Percentiles rank a stretch among this genome's conserved stretches.
These are phyloP conservation scores for Stegana nigrithorax DNA, from an alignment of 2,888 invertebrate species.

Conservation along the genomic window DNA sequence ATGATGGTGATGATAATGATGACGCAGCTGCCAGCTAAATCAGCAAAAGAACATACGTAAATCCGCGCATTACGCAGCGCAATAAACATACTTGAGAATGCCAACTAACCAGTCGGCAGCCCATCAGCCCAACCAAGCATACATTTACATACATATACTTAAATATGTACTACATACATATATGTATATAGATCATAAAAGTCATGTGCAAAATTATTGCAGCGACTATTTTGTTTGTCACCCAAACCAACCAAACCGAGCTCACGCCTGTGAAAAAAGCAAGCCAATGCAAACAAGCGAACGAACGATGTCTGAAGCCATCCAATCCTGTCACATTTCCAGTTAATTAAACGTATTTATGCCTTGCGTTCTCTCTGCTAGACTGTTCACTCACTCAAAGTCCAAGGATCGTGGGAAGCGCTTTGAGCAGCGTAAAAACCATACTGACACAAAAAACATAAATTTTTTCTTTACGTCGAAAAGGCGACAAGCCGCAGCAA, in stretches of 20 bases:
- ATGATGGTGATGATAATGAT: no score
- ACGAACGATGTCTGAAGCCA: neutral
- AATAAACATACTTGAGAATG: no score
- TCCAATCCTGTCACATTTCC: constrained; percentile 38
- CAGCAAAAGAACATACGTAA: no score
- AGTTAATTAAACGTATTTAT: constrained; percentile 49
- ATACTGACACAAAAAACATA: constrained; percentile 35
- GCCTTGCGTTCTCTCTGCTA: constrained; percentile 36
- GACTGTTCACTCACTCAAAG: constrained; percentile 29
- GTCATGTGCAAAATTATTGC: no score
- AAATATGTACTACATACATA: no score
- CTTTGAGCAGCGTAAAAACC: constrained; percentile 39
- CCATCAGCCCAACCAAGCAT: no score
- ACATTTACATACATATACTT: no score
- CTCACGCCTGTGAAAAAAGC: neutral
- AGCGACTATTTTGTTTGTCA: neutral
- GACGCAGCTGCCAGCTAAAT: no score
- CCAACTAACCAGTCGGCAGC: no score
- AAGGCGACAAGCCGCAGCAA: neutral
- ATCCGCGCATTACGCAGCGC: no score
- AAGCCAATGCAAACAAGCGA: neutral
- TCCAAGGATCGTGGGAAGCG: constrained; percentile 65
- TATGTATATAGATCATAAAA: neutral
- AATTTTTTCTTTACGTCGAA: neutral
- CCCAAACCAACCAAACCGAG: neutral